Conservation (phyloP, 2,888 invertebrate species). For the Phasia obesa region DNA sequence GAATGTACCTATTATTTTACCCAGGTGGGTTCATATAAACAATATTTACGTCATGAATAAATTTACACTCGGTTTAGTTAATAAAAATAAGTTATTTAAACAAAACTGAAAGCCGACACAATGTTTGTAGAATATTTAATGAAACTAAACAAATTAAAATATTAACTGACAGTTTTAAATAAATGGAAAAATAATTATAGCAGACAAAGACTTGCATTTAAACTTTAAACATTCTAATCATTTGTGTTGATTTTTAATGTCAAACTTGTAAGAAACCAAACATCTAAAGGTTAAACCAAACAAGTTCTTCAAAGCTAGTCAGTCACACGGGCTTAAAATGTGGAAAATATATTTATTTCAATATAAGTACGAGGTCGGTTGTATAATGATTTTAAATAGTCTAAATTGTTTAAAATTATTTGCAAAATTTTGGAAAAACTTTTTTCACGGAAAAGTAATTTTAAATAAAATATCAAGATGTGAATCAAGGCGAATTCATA, state of each 20-base stretch:
- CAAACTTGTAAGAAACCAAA: constrained; percentile 52
- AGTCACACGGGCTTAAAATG: neutral
- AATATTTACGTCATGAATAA: too few species aligned
- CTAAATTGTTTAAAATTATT: too few species aligned
- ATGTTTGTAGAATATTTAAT: constrained; percentile 66
- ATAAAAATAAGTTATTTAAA: neutral
- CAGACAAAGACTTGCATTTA: constrained; percentile 19
- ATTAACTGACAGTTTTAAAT: constrained; percentile 21
- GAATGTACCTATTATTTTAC: too few species aligned
- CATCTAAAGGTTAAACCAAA: constrained; percentile 55
- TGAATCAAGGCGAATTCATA: too few species aligned
- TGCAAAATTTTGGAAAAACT: too few species aligned
- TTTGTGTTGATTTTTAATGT: too few species aligned
- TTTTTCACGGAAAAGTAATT: too few species aligned
- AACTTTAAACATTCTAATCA: constrained; percentile 25
- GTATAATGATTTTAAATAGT: neutral
- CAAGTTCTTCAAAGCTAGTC: constrained; percentile 44
- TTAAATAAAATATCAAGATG: too few species aligned
- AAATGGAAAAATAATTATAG: constrained; percentile 41
- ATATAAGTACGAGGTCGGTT: neutral
- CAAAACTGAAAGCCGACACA: constrained; percentile 30
- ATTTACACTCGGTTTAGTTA: neutral
- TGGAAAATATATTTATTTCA: neutral
- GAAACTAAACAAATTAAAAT: constrained; percentile 32
- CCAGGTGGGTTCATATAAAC: too few species aligned